Percentiles rank a stretch among this genome's conserved stretches.
These are phyloP conservation scores for Pristis pectinata DNA, from an alignment of 2,797 vertebrate genomes.

Conservation along the genomic window DNA sequence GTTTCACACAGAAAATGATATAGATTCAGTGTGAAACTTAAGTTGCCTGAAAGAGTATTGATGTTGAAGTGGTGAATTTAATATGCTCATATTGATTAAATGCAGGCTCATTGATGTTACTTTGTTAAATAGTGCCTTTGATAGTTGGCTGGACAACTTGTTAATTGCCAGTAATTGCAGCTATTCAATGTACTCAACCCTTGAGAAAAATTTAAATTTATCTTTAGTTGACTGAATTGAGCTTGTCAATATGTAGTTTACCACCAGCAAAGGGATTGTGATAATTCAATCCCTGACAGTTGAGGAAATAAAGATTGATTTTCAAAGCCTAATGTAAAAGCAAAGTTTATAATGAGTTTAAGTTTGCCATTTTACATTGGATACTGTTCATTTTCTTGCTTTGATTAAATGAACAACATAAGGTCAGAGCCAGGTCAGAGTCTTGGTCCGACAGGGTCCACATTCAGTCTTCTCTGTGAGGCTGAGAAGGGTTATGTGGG, in stretches of 20 bases:
- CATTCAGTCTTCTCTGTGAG: background rate
- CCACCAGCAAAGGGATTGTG: background rate
- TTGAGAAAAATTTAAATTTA: background rate
- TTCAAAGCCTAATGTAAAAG: background rate
- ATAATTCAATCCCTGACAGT: background rate
- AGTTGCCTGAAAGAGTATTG: background rate
- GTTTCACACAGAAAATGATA: background rate
- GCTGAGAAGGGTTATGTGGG: background rate
- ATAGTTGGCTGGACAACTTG: background rate
- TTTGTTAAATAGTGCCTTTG: background rate
- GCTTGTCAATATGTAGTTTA: background rate
- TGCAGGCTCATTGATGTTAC: background rate
- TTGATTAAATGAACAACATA: background rate
- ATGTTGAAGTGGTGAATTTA: background rate
- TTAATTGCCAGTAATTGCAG: conserved; percentile 30
- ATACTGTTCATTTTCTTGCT: background rate
- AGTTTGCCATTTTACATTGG: background rate
- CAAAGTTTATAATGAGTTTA: background rate
- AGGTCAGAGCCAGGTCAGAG: background rate
- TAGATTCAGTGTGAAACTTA: background rate
- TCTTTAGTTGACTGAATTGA: background rate
- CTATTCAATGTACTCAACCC: background rate
- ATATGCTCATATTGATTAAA: background rate
- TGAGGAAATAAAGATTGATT: background rate
- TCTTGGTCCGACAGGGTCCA: background rate